Percentiles rank a stretch among this genome's conserved stretches.
Conservation (phyloP, 2,888 invertebrate species). For the Catocala sponsa region DNA sequence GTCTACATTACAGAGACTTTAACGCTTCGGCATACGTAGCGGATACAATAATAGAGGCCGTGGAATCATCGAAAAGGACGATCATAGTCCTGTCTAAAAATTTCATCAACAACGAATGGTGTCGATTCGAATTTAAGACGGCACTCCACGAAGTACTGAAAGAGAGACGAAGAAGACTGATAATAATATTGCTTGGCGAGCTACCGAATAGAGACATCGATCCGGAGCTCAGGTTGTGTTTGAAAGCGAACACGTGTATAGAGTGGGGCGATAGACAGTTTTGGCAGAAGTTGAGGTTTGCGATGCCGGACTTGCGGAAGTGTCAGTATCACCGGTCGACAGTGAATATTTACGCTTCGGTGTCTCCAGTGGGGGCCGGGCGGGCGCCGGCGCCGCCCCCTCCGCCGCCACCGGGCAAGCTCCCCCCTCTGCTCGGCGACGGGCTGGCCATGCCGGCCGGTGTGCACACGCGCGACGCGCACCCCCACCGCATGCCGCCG, state of each 20-base stretch:
- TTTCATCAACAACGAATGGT: constrained; percentile 98
- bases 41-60: constrained; percentile 97
- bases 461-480: constrained; percentile 78
- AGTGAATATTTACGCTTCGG: constrained; percentile 92
- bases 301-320: constrained; percentile 94
- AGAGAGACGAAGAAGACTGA: constrained; percentile 94
- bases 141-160: constrained; percentile 96
- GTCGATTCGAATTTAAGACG: constrained; percentile 97
- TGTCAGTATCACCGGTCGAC: constrained; percentile 90
- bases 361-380: constrained; percentile 86
- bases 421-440: constrained; percentile 88
- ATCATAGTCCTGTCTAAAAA: constrained; percentile 97
- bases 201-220: constrained; percentile 96
- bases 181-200: constrained; percentile 96
- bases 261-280: constrained; percentile 98
- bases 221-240: constrained; percentile 95
- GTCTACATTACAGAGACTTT: constrained; percentile 97
- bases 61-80: constrained; percentile 96
- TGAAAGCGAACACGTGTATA: constrained; percentile 96
- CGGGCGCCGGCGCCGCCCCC: constrained; percentile 89
- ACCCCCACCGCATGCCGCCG: constrained; percentile 88
- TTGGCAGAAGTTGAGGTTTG: constrained; percentile 98
- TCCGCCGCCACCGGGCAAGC: constrained; percentile 89
- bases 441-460: constrained; percentile 78
- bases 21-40: constrained; percentile 96